phyloP scores from a whole-genome alignment of 2,797 vertebrate genomes.

The Pyrocephalus nanus region DNA sequence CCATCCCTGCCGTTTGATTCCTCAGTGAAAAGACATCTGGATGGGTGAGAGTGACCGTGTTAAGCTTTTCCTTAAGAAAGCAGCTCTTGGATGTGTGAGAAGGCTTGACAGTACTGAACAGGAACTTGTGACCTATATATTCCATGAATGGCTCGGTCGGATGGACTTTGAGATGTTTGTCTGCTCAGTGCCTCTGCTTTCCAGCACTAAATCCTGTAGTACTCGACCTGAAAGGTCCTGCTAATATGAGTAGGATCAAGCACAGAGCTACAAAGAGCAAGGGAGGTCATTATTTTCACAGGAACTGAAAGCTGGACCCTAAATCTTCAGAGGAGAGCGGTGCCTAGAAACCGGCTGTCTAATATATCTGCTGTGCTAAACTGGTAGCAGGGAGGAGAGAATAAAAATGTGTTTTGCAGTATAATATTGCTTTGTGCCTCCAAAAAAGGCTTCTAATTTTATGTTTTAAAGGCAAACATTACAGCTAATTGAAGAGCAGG shows the following conservation, averaged over 20 bases:
- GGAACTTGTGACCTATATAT: neutral
- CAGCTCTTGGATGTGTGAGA: fast-evolving
- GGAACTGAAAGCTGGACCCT: constrained; percentile 29
- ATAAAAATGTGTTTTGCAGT: constrained; percentile 61
- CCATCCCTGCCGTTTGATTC: neutral
- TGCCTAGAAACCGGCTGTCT: constrained; percentile 58
- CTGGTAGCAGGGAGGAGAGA: constrained; percentile 39
- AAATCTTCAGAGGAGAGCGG: constrained; percentile 44
- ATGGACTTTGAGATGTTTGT: neutral
- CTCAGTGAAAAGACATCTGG: neutral
- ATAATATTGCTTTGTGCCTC: constrained; percentile 68
- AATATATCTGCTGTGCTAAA: constrained; percentile 57
- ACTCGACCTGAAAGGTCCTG: constrained; percentile 41
- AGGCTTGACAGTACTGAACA: neutral
- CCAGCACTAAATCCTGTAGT: constrained; percentile 42
- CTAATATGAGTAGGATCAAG: constrained; percentile 59
- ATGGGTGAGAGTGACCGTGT: neutral
- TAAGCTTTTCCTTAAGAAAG: neutral
- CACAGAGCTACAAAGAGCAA: constrained; percentile 41
- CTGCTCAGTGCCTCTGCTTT: neutral
- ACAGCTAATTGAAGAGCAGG: constrained; percentile 66
- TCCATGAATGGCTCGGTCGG: neutral
- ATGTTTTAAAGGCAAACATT: constrained; percentile 69
- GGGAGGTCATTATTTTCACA: constrained; percentile 66
- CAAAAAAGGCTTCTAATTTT: constrained; percentile 63